Base-by-base conservation (phyloP, 2,888 invertebrate genomes). In the Synanthedon vespiformis region DNA sequence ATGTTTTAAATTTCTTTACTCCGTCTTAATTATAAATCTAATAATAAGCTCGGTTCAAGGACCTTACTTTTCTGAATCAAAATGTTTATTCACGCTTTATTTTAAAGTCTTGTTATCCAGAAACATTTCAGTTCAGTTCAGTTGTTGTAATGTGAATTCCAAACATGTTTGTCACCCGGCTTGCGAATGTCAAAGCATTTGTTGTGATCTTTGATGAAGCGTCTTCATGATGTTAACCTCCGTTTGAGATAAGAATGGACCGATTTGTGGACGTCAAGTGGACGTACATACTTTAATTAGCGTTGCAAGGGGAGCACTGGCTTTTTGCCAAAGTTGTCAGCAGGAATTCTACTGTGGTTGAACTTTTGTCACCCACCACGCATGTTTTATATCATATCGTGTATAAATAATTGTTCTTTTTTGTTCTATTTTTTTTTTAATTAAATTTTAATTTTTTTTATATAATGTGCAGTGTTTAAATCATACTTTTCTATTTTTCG, bases 261-360 rank as follows among this genome's bases (percentile, higher is more conserved):
- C 60, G 59, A 58, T 57, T 61, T 60, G 59, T 58, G 59, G 57
- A 64, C 62, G 61, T 44, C 14, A 13, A 6, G 44, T 44, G 44
- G 44, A 44, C 44, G 16, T 62, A 65, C 64, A 65, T 64, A 72
- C 64, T 72, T 72, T 72, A 72, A 74, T 77, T 72, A 70, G 68
- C 61, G 61, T 60, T 61, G 59, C 56, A 44, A 44, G 44, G 58
- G 57, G 61, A 57, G 60, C 58, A 57, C 64, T 76, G 76, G 77
- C 62, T 48, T 49, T 40, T 49, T 53, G 67, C 75, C 77, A 74
- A 64, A 55, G 55, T 61, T 58, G 55, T 60, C 61, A 61, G 58
- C 52, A 58, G 62, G 60, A 64, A 64, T 67, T 65, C 62, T 59
- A 61, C 58, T 58, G 54, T 58, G 51, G 56, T 57, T 60, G 59